Evolutionary conservation across 2,888 invertebrate species (phyloP), one percentile per base, ranked within the genome.

Genomic region (Sarcophaga variegata): DNA sequence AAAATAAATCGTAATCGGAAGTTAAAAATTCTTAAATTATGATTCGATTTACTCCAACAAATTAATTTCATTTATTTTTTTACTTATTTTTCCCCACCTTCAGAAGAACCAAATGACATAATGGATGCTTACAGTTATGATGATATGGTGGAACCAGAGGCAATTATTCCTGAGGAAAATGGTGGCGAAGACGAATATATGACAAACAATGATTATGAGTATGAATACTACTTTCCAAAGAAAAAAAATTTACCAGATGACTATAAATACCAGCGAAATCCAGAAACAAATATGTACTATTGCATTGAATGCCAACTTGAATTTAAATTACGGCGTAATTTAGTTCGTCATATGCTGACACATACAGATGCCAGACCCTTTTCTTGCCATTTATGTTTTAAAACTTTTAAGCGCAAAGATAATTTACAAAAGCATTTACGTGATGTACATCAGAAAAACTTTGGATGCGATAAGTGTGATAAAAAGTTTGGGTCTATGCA

Each of bases 391-490:
- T 6, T 87, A 3, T 87, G 87, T 59, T 71, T 76, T 10, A 87
- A 87, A 63, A 37, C 87, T 1, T 87, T 87, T 27, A 87, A 87
- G 66, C 84, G 87, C 22, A 87, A 84, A 27, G 87, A 87, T 72
- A 87, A 87, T 79, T 70, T 87, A 22, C 84, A 87, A 71, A 87
- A 87, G n/a, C 87, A 87, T 79, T 81, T 87, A 27, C 83, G 83
- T 4, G 85, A 88, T 75, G 83, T 85, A 3, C 85, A 88, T 70
- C 64, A 83, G 59, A 87, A 87, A 71, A 77, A 81, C n/a, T 87
- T 84, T 75, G 54, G 60, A 3, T 87, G 87, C 67, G 8, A 22
- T 27, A 69, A 25, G 47, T 87, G 87, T 67, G 78, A 78, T 14
- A 87, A 87, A 27, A 78, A 81, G 37, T 87, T 87, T 76, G 78